phyloP scores from a whole-genome alignment of 2,113 vertebrate species.

The Cololabis saira region DNA sequence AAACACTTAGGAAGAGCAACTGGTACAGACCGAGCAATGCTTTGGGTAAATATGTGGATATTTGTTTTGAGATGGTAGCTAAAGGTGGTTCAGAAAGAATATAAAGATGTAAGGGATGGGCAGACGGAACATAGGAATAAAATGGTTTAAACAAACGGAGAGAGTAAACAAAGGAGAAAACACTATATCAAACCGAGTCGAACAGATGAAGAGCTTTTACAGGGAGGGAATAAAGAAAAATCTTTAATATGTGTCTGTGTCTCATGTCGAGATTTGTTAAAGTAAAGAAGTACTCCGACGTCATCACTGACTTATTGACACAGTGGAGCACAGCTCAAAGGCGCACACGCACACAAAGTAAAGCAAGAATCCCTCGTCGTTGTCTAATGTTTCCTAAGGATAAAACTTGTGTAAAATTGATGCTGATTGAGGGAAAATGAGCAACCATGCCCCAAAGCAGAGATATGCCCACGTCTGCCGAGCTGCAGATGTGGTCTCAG shows the following conservation, averaged over 20 bases:
- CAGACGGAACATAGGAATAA: too few relatives aligned
- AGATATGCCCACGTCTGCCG: conserved; percentile 25
- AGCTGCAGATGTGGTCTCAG: conserved; percentile 31
- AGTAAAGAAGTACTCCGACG: conserved; percentile 10
- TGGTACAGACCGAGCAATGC: neutral
- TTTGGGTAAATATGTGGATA: neutral
- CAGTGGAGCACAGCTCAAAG: conserved; percentile 19
- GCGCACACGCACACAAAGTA: conserved; percentile 13
- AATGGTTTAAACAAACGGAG: too few relatives aligned
- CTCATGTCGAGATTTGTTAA: conserved; percentile 3
- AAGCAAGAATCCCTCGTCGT: conserved; percentile 36
- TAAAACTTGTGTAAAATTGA: conserved; percentile 74
- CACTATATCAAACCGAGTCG: neutral
- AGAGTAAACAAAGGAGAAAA: neutral
- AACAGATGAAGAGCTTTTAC: neutral
- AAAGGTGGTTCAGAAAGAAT: too few relatives aligned
- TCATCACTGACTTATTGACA: conserved; percentile 35
- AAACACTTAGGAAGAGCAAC: neutral
- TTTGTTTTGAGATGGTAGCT: neutral
- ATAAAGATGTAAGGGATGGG: too few relatives aligned
- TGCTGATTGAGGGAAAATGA: conserved; percentile 55
- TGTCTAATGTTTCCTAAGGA: conserved; percentile 67
- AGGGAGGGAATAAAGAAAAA: too few relatives aligned
- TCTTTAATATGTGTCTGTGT: too few relatives aligned
- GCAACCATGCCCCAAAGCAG: conserved; percentile 41